Base-by-base conservation (phyloP, 2,888 invertebrate species). In the Ethmia dodecea region DNA sequence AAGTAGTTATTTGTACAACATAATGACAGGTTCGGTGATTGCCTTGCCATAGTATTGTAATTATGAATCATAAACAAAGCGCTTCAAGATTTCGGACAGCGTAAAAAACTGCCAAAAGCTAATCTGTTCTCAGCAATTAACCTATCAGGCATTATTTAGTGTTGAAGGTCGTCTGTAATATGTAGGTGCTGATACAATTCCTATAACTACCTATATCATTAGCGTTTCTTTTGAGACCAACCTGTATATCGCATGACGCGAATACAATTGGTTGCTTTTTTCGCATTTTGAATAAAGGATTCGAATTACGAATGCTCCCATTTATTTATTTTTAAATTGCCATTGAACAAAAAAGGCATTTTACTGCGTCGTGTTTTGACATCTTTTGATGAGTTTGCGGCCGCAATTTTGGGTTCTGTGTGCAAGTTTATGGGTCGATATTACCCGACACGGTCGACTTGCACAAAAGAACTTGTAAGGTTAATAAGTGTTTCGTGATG, bases 1-100 rank as follows among this genome's bases (percentile, higher is more conserved):
- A 72, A 72, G 69, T 73, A 74, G 75, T 79, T 86, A 83, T 83
- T 83, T 83, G 78, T 66, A 75, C 69, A 78, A 57, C 58, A 68
- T 84, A 86, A 84, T 84, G 76, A 81, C 70, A 68, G 83, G 83
- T 71, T 71, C 36, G 65, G 68, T 75, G 80, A 83, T 83, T 80
- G 78, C 63, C 64, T 78, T 63, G 62, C 61, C 63, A 60, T 55
- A 60, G 69, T 62, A 69, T 79, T 73, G 71, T 83, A 83, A 84
- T 83, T 84, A 84, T 70, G 75, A 70, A 77, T 74, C 76, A 76
- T 81, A 81, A 81, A 83, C 78, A 78, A 77, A 72, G 70, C 69
- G 63, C 59, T 60, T 55, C 59, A 57, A 61, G 58, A 68, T 65
- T 61, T 60, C 51, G 53, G 55, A 50, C 47, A 52, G 43, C 40